Evolutionary conservation across 2,888 invertebrate genomes (phyloP).

Genomic region (Sarcophaga subvicina): DNA sequence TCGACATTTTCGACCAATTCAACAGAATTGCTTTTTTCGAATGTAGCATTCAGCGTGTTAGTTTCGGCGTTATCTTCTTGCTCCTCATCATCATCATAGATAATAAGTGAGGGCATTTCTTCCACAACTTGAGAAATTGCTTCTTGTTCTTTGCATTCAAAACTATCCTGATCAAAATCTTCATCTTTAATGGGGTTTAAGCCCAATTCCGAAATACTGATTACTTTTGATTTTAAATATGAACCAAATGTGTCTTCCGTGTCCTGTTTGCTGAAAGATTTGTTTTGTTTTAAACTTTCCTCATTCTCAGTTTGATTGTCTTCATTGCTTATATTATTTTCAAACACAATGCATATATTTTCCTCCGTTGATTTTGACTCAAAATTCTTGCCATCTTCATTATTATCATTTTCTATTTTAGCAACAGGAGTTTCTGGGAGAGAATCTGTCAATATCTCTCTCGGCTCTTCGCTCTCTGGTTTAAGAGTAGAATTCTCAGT

Average conservation of each 20-base stretch:
- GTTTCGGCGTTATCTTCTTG: neutral
- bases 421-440: neutral
- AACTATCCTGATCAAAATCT: neutral
- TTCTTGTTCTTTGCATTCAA: neutral
- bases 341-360: constrained; percentile 21
- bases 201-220: constrained; percentile 73
- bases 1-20: neutral
- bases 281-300: neutral
- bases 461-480: neutral
- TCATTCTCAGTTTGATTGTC: constrained; percentile 16
- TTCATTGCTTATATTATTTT: constrained; percentile 18
- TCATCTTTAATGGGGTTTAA: constrained; percentile 69
- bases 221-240: constrained; percentile 62
- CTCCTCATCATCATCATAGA: constrained; percentile 61
- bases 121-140: constrained; percentile 8
- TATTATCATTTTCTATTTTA: neutral
- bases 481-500: too few species aligned
- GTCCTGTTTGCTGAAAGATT: neutral
- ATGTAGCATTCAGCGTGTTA: constrained; percentile 46
- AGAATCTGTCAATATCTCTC: neutral
- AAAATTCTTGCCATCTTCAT: constrained; percentile 6
- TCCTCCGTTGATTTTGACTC: neutral
- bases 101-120: constrained; percentile 74
- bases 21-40: constrained; percentile 52
- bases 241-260: constrained; percentile 51